These are phyloP conservation scores for Lycorma delicatula DNA, from an alignment of 1,140 invertebrate genomes.

Conservation along the genomic window DNA sequence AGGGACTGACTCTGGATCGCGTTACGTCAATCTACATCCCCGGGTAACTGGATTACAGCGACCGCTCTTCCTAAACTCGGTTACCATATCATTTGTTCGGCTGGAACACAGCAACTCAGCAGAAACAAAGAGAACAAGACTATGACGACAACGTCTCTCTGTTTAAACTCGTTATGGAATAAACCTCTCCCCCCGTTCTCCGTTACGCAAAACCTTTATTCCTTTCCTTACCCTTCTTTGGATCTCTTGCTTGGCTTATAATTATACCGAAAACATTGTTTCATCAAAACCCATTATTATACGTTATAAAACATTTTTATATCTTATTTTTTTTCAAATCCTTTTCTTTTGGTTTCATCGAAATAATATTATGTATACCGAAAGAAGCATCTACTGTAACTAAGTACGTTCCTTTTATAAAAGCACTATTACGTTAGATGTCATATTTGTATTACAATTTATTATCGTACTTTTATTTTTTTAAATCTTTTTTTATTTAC, in stretches of 20 bases:
- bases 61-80: constrained; percentile 16
- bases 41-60: constrained; percentile 15
- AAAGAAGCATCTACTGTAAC: too few relatives aligned
- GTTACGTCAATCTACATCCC: constrained; percentile 12
- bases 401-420: too few relatives aligned
- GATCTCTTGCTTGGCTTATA: not conserved
- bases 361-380: too few relatives aligned
- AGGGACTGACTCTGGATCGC: constrained; percentile 1
- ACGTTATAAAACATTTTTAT: too few relatives aligned
- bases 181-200: not conserved
- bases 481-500: too few relatives aligned
- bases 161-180: not conserved
- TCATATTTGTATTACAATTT: too few relatives aligned
- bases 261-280: constrained; percentile 1
- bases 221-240: not conserved
- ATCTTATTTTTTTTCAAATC: too few relatives aligned
- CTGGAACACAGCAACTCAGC: constrained; percentile 11
- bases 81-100: constrained; percentile 25
- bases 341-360: too few relatives aligned
- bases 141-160: too few relatives aligned
- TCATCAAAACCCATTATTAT: too few relatives aligned
- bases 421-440: too few relatives aligned
- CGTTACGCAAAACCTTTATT: not conserved
- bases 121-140: constrained; percentile 1
- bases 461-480: too few relatives aligned